Conservation (phyloP, 2,113 vertebrate genomes). For the Cyphomyrus discorhynchus region DNA sequence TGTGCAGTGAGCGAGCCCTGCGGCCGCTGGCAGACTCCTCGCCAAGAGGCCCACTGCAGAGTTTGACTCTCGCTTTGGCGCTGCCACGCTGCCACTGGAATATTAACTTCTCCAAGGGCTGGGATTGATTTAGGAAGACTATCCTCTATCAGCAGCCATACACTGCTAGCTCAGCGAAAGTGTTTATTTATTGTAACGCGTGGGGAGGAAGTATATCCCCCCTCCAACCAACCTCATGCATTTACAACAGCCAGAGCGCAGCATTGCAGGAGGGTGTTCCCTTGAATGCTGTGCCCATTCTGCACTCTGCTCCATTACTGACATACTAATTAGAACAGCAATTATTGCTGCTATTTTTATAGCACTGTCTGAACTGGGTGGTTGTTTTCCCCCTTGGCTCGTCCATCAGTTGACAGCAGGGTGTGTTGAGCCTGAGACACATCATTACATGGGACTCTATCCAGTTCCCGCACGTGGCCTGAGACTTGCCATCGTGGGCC, state of each 20-base stretch:
- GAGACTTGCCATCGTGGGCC: background rate
- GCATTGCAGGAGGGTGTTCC: background rate
- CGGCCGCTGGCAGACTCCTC: background rate
- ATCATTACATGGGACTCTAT: background rate
- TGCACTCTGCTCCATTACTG: background rate
- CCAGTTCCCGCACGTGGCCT: background rate
- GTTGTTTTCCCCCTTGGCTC: background rate
- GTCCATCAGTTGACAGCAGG: background rate
- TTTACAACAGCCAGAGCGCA: background rate
- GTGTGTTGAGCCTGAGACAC: background rate
- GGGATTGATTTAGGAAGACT: background rate
- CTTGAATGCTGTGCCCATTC: background rate
- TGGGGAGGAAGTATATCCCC: background rate
- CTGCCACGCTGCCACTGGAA: too few species aligned
- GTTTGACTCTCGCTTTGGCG: background rate
- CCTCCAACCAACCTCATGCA: background rate
- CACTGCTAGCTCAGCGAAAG: constrained; percentile 1
- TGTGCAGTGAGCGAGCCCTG: background rate
- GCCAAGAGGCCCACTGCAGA: background rate
- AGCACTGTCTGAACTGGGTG: background rate
- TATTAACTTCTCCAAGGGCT: background rate
- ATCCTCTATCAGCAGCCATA: background rate
- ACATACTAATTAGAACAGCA: constrained; percentile 11
- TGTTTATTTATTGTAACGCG: background rate
- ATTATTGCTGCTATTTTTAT: constrained; percentile 7